These are phyloP conservation scores for Pachypeltis micranthus DNA, from an alignment of 1,140 invertebrate species.

Conservation along the genomic window DNA sequence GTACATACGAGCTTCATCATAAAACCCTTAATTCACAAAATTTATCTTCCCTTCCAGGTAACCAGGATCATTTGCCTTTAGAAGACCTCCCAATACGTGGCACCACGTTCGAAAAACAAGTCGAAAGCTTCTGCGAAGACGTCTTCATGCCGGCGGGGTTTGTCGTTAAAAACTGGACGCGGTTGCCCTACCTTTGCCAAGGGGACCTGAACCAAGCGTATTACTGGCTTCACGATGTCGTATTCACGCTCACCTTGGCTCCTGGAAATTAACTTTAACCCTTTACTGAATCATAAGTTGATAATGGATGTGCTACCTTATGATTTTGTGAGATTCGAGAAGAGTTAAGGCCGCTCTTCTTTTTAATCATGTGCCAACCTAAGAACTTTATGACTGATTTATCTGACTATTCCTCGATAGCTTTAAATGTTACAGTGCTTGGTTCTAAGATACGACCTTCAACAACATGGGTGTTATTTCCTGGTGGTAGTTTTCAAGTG, in stretches of 20 bases:
- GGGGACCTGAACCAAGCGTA: conserved; percentile 83
- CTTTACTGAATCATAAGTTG: no score
- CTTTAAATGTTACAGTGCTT: no score
- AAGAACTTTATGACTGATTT: no score
- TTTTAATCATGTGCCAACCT: no score
- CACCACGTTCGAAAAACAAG: conserved; percentile 64
- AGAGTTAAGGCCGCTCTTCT: no score
- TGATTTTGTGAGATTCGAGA: no score
- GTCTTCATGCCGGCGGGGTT: conserved; percentile 46
- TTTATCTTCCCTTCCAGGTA: conserved; percentile 35
- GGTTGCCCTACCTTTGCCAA: conserved; percentile 86
- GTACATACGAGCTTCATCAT: neutral
- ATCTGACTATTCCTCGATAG: no score
- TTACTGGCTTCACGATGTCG: conserved; percentile 78
- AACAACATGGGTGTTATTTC: no score
- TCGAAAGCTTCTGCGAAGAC: conserved; percentile 51
- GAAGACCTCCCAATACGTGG: conserved; percentile 58
- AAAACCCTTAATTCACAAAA: neutral
- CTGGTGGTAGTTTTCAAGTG: no score
- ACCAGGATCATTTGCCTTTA: conserved; percentile 53
- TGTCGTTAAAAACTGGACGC: conserved; percentile 49
- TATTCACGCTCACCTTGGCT: conserved; percentile 46
- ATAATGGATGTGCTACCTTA: no score
- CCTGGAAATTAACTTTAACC: neutral
- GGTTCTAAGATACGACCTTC: no score